Evolutionary conservation across 92 coral and sea anemone species (phyloP).

Genomic region (Pocillopora meandrina): DNA sequence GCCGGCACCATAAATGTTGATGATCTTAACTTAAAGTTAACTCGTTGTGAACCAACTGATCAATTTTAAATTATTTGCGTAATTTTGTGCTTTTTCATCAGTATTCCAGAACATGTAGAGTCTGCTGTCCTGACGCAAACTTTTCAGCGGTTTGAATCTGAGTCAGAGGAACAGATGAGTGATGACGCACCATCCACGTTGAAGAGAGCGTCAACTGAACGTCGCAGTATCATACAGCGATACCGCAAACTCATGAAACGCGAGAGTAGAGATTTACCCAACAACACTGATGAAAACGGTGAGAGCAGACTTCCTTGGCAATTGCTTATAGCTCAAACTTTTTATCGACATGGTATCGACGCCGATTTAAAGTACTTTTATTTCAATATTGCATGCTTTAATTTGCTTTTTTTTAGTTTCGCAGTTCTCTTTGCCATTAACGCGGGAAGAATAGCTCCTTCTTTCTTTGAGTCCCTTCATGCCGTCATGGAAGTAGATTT

Average conservation of each 20-base stretch:
- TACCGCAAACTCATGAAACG: slow-evolving; percentile 75
- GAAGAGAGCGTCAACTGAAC: slow-evolving; percentile 72
- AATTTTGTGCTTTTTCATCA: not conserved
- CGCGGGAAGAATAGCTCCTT: too few species aligned
- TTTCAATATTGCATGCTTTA: too few species aligned
- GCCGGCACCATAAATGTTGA: too few species aligned
- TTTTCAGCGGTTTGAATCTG: slow-evolving; percentile 63
- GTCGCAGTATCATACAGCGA: slow-evolving; percentile 80
- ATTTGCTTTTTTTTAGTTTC: too few species aligned
- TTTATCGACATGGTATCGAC: not conserved
- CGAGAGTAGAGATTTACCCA: slow-evolving; percentile 56
- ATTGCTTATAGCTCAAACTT: not conserved
- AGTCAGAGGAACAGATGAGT: slow-evolving; percentile 69
- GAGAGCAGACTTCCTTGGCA: not conserved
- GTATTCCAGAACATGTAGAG: slow-evolving; percentile 81
- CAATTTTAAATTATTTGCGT: not conserved
- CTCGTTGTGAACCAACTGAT: not conserved
- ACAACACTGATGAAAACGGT: slow-evolving; percentile 63
- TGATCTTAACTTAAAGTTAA: not conserved
- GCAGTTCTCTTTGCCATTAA: too few species aligned
- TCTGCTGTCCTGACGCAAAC: slow-evolving; percentile 54
- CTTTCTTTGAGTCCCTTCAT: too few species aligned
- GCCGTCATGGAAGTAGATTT: too few species aligned
- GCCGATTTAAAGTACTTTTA: not conserved
- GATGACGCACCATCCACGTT: slow-evolving; percentile 74